Conservation (phyloP, 2,797 vertebrate genomes). For the Micrastur ruficollis region DNA sequence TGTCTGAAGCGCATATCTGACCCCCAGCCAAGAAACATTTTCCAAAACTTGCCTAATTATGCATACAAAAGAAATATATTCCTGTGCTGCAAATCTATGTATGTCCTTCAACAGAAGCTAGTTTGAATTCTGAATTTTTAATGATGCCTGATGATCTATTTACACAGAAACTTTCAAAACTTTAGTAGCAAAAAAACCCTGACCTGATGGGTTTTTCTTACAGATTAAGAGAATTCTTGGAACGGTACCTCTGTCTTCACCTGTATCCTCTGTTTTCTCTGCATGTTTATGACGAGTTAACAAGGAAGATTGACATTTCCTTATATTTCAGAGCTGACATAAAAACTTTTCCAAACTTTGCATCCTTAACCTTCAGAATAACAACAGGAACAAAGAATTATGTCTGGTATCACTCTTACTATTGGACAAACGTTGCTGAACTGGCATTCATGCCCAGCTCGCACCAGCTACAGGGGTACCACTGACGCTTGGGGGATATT, state of each 20-base stretch:
- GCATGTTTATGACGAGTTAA: accelerated
- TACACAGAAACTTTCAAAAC: not conserved
- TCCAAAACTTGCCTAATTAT: not conserved
- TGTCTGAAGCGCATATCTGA: not conserved
- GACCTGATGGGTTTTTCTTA: not conserved
- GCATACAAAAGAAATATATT: not conserved
- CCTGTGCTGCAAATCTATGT: not conserved
- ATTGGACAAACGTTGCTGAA: not conserved
- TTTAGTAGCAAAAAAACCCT: not conserved
- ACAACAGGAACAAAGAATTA: not conserved
- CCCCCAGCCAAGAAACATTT: not conserved
- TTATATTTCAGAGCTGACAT: not conserved
- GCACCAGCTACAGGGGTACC: not conserved
- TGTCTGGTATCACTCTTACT: not conserved
- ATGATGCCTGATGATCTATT: not conserved
- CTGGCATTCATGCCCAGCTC: not conserved
- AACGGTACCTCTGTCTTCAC: not conserved
- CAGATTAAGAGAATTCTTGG: not conserved
- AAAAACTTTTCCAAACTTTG: not conserved
- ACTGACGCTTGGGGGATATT: not conserved
- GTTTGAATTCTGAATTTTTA: not conserved
- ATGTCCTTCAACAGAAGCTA: not conserved
- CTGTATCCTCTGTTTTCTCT: not conserved
- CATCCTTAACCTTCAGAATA: not conserved
- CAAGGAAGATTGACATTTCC: not conserved